Percentiles rank a stretch among this genome's conserved stretches.
Evolutionary conservation across 2,113 vertebrate species (phyloP).

Genomic region (Megaceryle torquata): DNA sequence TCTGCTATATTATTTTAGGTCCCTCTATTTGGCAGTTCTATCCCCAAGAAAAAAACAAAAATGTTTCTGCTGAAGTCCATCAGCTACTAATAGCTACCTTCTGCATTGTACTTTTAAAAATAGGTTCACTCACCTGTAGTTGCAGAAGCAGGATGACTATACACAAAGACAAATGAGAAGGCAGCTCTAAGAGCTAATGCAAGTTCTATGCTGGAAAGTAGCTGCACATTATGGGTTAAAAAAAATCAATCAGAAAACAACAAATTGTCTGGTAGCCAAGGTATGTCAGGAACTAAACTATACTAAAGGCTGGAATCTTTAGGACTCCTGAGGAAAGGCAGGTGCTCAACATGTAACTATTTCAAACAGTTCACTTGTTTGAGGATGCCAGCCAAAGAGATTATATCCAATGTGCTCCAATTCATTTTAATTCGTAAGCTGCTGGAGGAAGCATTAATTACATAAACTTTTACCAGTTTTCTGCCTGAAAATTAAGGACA

Average conservation of each 20-base stretch:
- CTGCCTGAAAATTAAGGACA: background rate
- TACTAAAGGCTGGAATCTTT: background rate
- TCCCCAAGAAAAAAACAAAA: background rate
- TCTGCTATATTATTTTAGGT: background rate
- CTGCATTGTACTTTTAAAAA: background rate
- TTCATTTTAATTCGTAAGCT: slow-evolving; percentile 8
- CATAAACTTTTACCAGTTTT: slow-evolving; percentile 22
- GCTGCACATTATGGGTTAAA: background rate
- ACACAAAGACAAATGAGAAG: background rate
- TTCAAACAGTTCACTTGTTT: slow-evolving; percentile 8
- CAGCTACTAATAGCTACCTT: background rate
- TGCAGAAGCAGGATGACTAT: background rate
- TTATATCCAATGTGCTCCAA: background rate
- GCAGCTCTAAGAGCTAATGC: background rate
- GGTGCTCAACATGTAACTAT: background rate
- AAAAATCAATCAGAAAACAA: background rate
- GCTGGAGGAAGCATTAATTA: slow-evolving; percentile 1
- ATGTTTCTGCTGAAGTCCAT: background rate
- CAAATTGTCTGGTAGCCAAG: background rate
- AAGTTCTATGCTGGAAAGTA: background rate
- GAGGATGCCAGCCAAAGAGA: slow-evolving; percentile 25
- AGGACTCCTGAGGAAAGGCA: slow-evolving; percentile 7
- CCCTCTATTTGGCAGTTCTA: background rate
- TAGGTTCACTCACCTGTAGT: slow-evolving; percentile 13
- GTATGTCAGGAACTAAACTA: background rate